Evolutionary conservation across 2,888 invertebrate genomes (phyloP).

Genomic region (Lepeophtheirus nordmannii): DNA sequence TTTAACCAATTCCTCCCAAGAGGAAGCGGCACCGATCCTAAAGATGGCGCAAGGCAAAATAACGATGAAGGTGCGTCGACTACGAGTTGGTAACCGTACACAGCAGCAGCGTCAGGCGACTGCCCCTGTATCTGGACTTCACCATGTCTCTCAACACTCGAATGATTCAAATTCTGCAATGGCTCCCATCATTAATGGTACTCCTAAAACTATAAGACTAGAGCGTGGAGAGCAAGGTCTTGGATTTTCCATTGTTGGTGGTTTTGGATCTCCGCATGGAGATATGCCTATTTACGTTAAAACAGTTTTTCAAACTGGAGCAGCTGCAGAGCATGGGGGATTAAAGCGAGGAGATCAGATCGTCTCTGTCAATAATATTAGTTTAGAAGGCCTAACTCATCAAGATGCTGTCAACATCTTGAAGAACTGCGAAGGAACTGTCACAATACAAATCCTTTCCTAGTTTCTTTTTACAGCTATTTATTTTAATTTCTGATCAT

Average conservation of each 20-base stretch:
- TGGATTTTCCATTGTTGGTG: slow-evolving; percentile 44
- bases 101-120: not conserved
- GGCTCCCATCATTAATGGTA: not conserved
- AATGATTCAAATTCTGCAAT: not conserved
- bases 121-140: not conserved
- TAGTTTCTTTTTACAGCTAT: not conserved
- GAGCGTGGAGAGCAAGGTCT: slow-evolving; percentile 39
- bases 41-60: slow-evolving; percentile 72
- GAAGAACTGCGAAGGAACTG: slow-evolving; percentile 39
- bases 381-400: slow-evolving; percentile 36
- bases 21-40: slow-evolving; percentile 72
- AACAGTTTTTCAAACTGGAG: slow-evolving; percentile 36
- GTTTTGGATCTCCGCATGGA: slow-evolving; percentile 39
- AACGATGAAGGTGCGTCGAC: slow-evolving; percentile 65
- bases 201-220: slow-evolving; percentile 2
- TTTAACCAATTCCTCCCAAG: slow-evolving; percentile 48
- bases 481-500: too few relatives aligned
- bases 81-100: slow-evolving; percentile 46
- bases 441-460: slow-evolving; percentile 33
- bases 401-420: slow-evolving; percentile 37
- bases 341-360: slow-evolving; percentile 37
- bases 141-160: not conserved
- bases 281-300: slow-evolving; percentile 42
- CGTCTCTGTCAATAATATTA: slow-evolving; percentile 35
- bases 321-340: slow-evolving; percentile 33